Evolutionary conservation across 2,113 vertebrate species (phyloP), one percentile per base, ranked within the genome.

Genomic region (Diphyllodes magnificus): DNA sequence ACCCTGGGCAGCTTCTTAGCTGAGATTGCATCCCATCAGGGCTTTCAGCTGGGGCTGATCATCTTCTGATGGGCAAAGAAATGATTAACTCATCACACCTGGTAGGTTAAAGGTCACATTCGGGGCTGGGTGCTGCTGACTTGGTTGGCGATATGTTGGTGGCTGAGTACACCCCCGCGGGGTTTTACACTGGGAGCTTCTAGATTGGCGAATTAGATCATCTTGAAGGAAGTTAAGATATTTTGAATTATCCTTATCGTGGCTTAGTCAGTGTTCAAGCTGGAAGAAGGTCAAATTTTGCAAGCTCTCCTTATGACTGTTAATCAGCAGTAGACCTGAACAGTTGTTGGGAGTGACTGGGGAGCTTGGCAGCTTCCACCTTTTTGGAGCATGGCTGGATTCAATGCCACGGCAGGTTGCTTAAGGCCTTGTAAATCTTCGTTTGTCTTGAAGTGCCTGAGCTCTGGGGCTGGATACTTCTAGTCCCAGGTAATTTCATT

Each of bases 391-490:
- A 6, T 13, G n/a, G 22, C 23, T 73, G 14, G n/a, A 18, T 47
- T 66, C 12, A 11, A 0, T 14, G 30, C 66, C n/a, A 3, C 0
- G 0, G 40, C 30, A 27, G 4, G 31, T 49, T 61, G n/a, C 22
- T 37, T 20, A 25, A 37, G 49, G 18, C 15, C 20, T 50, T 66
- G 6, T 35, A 25, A 40, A 37, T 54, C 24, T 39, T 73, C 27
- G 8, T 0, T 82, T 81, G 42, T 35, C 61, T 53, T 40, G 15
- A 40, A 23, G 37, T 42, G 23, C 21, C 11, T 11, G 22, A 2
- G 1, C 24, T 84, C 27, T 68, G 23, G 7, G 35, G 27, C 44
- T 82, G 8, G 40, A 4, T 42, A 4, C 28, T 40, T 53, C 7
- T 25, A 25, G 30, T 73, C 72, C 1, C 49, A 28, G 59, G 54